Base-by-base conservation (phyloP, 2,113 vertebrate species). In the Siniperca knerii region DNA sequence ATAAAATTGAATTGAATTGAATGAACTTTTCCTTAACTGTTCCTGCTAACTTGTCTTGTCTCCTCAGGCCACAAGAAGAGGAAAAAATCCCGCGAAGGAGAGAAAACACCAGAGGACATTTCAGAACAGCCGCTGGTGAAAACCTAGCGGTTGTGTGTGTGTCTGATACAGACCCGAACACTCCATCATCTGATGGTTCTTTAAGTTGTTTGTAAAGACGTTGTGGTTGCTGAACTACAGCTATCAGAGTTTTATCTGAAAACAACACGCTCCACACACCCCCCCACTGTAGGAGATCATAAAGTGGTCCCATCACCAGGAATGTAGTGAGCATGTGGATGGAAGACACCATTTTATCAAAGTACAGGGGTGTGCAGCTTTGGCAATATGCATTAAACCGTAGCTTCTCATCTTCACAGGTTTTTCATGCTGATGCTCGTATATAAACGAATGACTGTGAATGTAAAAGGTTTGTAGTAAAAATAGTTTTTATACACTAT, bases 51-150 rank as follows among this genome's bases (percentile, higher is more conserved):
- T 6, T 46, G 8, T 70, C 6, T 75, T 65, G 6, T 84, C 87
- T 84, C 48, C 55, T 73, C 94, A 99, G 98, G 98, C 93, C 97
- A 97, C 80, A 97, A 93, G 84, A 98, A 96, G 92, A 96, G 96
- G 91, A 96, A 93, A 92, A 95, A 92, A 1, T 97, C 97, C 0
- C 90, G 87, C 0, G 97, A 99, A 52, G 95, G 95, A 62, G 97
- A 98, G 20, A 96, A 94, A 86, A 94, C 87, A 0, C 95, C 96
- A 2, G 97, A 98, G 75, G 97, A 98, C 86, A 96, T 87, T 87
- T 92, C 92, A 72, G 94, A 95, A 25, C 82, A 93, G 79, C 92
- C 94, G n/a, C 90, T 95, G 74, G 91, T 95, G 78, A 93, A 94
- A 86, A 92, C 95, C 84, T 95, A 95, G 86, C 93, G 73, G 66